These are phyloP conservation scores for Ochropleura leucogaster DNA, from an alignment of 2,888 invertebrate species.

Conservation along the genomic window DNA sequence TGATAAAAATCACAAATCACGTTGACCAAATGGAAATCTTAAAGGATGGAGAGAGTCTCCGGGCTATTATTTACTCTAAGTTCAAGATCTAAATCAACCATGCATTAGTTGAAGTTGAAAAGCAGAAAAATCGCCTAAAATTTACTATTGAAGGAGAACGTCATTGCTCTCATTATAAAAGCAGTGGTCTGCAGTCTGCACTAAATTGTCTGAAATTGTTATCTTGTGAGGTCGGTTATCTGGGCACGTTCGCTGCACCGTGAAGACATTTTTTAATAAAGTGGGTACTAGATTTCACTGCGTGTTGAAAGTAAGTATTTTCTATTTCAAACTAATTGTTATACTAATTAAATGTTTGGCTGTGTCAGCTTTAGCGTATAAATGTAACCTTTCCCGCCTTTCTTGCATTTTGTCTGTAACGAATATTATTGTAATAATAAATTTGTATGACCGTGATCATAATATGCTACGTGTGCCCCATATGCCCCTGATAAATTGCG, in stretches of 20 bases:
- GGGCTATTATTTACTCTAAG: no score
- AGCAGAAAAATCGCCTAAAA: neutral
- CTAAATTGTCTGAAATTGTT: slow-evolving; percentile 15
- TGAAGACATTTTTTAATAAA: slow-evolving; percentile 9
- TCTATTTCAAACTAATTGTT: slow-evolving; percentile 1
- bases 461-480: slow-evolving; percentile 32
- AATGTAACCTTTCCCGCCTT: neutral
- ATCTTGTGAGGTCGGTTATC: neutral
- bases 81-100: neutral
- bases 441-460: slow-evolving; percentile 41
- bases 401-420: neutral
- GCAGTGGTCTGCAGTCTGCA: slow-evolving; percentile 6
- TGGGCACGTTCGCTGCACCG: slow-evolving; percentile 14
- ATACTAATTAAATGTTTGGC: neutral
- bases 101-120: neutral
- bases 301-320: slow-evolving; percentile 27
- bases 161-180: neutral
- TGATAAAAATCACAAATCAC: no score
- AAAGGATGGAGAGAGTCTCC: no score
- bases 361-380: neutral
- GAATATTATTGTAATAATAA: neutral
- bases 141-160: neutral
- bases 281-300: slow-evolving; percentile 16
- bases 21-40: no score
- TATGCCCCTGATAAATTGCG: slow-evolving; percentile 22